Evolutionary conservation across 2,113 vertebrate genomes (phyloP).

Genomic region (Mobula birostris): DNA sequence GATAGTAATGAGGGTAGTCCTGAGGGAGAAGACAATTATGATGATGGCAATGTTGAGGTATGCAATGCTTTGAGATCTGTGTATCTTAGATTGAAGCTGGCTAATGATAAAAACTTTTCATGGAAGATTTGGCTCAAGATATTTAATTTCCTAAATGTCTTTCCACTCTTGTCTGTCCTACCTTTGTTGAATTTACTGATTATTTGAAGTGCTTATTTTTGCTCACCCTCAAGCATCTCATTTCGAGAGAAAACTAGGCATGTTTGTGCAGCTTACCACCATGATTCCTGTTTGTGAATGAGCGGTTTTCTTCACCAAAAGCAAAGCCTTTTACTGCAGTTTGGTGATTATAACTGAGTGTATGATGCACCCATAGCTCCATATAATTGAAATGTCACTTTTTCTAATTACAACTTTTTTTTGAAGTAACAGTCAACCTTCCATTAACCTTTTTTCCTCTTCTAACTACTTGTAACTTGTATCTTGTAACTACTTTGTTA

Average conservation of each 20-base stretch:
- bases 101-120: background rate
- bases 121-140: background rate
- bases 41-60: slow-evolving; percentile 85
- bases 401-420: background rate
- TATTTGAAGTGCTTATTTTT: background rate
- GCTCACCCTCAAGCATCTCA: background rate
- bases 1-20: slow-evolving; percentile 86
- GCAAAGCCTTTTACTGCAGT: background rate
- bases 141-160: background rate
- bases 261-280: background rate
- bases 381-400: background rate
- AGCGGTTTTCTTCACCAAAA: background rate
- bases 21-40: slow-evolving; percentile 81
- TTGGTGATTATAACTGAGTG: background rate
- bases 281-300: background rate
- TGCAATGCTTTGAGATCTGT: background rate
- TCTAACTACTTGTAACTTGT: too few species aligned
- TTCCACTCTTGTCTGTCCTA: background rate
- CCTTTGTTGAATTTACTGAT: background rate
- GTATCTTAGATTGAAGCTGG: background rate
- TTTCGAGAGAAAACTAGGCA: background rate
- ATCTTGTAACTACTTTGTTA: background rate
- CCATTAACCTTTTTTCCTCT: too few species aligned
- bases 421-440: background rate
- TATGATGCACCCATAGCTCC: background rate